These are phyloP conservation scores for Chouioia cunea DNA, from an alignment of 2,888 invertebrate genomes.

Conservation along the genomic window DNA sequence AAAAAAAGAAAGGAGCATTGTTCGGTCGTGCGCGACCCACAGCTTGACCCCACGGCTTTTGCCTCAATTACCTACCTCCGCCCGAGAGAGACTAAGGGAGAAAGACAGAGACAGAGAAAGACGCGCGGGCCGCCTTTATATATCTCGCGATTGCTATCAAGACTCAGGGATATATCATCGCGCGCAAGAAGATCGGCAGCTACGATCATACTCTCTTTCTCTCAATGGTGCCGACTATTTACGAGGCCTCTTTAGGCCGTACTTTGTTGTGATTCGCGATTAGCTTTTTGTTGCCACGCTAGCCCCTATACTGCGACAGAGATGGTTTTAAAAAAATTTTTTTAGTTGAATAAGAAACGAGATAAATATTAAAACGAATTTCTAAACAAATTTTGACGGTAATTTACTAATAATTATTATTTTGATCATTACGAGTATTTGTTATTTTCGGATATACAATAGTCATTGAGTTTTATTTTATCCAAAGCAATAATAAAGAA, in stretches of 20 bases:
- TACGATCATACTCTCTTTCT: slow-evolving; percentile 19
- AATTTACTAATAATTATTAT: no score
- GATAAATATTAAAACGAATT: no score
- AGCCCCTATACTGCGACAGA: background rate
- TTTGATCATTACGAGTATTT: no score
- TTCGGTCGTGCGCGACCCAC: slow-evolving; percentile 64
- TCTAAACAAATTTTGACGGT: no score
- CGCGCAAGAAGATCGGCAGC: slow-evolving; percentile 24
- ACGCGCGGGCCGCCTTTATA: background rate
- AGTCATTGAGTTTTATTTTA: no score
- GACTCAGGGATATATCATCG: slow-evolving; percentile 43
- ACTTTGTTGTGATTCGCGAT: background rate
- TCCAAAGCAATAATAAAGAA: no score
- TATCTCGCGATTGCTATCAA: slow-evolving; percentile 35
- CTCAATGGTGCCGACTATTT: slow-evolving; percentile 31
- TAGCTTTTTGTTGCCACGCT: background rate
- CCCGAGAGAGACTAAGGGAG: no score
- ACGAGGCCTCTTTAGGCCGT: slow-evolving; percentile 5
- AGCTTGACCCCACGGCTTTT: slow-evolving; percentile 62
- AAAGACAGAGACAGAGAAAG: no score
- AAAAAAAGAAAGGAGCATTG: slow-evolving; percentile 58
- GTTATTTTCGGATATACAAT: no score
- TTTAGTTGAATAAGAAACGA: background rate
- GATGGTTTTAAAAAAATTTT: background rate
- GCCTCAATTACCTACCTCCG: slow-evolving; percentile 65